Conservation (phyloP, 2,797 vertebrate species). For the Leptatherina wallacei region DNA sequence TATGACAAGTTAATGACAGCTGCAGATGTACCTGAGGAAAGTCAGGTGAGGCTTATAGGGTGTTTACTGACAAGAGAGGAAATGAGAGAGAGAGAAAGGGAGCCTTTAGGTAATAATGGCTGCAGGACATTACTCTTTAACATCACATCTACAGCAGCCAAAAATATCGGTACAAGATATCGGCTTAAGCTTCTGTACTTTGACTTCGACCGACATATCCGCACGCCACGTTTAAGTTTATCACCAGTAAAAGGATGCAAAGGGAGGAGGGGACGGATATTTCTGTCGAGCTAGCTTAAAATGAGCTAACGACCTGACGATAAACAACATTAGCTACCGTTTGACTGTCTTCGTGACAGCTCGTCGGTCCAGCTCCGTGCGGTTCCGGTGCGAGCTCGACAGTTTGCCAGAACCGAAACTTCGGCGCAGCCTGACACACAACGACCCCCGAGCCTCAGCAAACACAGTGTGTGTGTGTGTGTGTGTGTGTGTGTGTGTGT, state of each 20-base stretch:
- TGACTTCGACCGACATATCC: neutral
- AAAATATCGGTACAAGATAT: neutral
- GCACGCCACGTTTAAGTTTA: neutral
- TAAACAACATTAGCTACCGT: conserved; percentile 58
- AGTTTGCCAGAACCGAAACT: neutral
- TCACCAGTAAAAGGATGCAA: neutral
- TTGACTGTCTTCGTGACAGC: conserved; percentile 66
- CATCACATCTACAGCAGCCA: neutral
- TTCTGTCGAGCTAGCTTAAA: conserved; percentile 45
- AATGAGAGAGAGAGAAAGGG: neutral
- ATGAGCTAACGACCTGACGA: conserved; percentile 53
- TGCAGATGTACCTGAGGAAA: neutral
- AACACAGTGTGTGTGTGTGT: too few relatives aligned
- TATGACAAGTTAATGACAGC: neutral
- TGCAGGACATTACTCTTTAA: neutral
- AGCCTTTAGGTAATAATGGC: neutral
- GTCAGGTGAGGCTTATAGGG: conserved; percentile 3
- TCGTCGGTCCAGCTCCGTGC: conserved; percentile 39
- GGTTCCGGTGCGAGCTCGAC: neutral
- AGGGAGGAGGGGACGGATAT: neutral
- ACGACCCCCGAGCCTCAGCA: too few relatives aligned
- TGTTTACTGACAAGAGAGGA: neutral
- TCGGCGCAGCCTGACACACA: neutral
- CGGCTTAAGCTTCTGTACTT: neutral
- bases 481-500: neutral